A percentile compares a stretch with the other conserved stretches of the same genome.
phyloP scores from a whole-genome alignment of 2,888 invertebrate genomes.

The Ditula angustiorana region DNA sequence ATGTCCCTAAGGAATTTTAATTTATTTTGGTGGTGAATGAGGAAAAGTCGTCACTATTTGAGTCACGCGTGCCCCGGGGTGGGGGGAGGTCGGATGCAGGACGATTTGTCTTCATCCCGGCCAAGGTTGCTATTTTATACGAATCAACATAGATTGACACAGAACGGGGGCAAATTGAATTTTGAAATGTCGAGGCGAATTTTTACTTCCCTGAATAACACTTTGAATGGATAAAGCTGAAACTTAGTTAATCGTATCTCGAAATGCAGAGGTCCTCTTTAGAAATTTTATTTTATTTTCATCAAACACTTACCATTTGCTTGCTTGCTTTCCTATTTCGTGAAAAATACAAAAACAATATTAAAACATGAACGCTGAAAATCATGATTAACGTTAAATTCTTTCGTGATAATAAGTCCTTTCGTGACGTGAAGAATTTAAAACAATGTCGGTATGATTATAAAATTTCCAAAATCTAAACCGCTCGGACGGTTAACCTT shows the following conservation, averaged over 20 bases:
- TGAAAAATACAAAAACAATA: too few relatives aligned
- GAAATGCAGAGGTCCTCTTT: too few relatives aligned
- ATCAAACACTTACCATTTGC: too few relatives aligned
- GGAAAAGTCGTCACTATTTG: conserved; percentile 44
- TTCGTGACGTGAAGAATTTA: too few relatives aligned
- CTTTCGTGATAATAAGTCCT: too few relatives aligned
- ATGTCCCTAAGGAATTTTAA: conserved; percentile 36
- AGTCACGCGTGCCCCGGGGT: conserved; percentile 44
- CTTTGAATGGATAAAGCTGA: not conserved
- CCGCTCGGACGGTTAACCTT: too few relatives aligned
- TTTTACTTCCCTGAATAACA: not conserved
- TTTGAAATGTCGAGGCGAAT: conserved; percentile 21
- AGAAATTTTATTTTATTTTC: too few relatives aligned
- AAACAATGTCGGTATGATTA: too few relatives aligned
- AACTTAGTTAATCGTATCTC: not conserved
- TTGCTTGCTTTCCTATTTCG: too few relatives aligned
- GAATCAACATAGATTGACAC: conserved; percentile 35
- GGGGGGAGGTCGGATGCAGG: conserved; percentile 24
- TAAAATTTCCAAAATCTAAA: too few relatives aligned
- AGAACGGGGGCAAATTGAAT: conserved; percentile 24
- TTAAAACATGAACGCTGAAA: too few relatives aligned
- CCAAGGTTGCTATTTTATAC: conserved; percentile 35
- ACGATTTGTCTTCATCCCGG: conserved; percentile 48
- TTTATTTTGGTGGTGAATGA: conserved; percentile 32
- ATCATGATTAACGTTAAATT: too few relatives aligned